Conservation (phyloP, 2,113 vertebrate species). For the Laterallus jamaicensis region DNA sequence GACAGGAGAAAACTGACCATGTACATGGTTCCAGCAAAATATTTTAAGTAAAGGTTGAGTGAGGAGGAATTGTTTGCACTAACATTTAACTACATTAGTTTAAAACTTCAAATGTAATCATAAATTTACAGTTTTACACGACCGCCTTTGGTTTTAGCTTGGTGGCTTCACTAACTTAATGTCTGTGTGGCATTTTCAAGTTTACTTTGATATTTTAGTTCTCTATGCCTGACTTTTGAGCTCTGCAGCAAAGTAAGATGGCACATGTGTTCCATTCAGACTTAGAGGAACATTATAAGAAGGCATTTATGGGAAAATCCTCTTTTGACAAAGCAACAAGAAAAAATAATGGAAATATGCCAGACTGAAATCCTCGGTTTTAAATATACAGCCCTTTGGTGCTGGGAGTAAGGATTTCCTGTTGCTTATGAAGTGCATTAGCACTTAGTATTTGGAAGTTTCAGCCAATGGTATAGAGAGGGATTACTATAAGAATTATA, state of each 20-base stretch:
- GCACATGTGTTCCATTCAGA: not conserved
- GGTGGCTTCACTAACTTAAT: not conserved
- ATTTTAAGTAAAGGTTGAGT: not conserved
- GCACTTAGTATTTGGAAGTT: conserved; percentile 47
- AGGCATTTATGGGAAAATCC: conserved; percentile 40
- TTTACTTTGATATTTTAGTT: conserved; percentile 2
- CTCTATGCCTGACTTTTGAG: not conserved
- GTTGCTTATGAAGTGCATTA: conserved; percentile 52
- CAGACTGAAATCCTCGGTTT: conserved; percentile 46
- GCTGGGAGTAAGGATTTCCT: conserved; percentile 48
- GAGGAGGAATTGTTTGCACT: not conserved
- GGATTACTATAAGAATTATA: conserved; percentile 21
- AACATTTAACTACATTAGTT: not conserved
- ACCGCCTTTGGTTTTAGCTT: not conserved
- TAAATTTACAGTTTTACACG: not conserved
- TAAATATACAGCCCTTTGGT: conserved; percentile 24
- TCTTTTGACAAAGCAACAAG: conserved; percentile 33
- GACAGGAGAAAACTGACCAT: not conserved
- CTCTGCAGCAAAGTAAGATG: not conserved
- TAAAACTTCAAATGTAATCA: not conserved
- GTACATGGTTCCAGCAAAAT: not conserved
- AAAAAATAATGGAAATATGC: conserved; percentile 32
- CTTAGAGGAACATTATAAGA: not conserved
- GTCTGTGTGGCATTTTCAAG: not conserved
- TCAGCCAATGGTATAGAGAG: not conserved